phyloP scores from a whole-genome alignment of 2,797 vertebrate genomes.

The Notolepis coatsorum region DNA sequence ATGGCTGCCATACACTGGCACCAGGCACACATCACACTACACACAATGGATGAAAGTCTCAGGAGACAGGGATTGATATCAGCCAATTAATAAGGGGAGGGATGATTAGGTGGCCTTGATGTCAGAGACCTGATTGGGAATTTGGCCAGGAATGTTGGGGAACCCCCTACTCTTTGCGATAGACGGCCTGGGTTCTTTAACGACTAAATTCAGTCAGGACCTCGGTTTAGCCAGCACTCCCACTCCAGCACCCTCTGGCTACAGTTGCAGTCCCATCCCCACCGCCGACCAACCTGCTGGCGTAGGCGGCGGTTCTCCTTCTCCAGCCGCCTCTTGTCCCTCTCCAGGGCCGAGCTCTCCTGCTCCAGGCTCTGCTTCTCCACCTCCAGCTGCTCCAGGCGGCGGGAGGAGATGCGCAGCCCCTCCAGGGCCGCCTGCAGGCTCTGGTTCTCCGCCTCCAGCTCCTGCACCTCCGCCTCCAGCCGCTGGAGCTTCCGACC shows the following conservation, averaged over 20 bases:
- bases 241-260: neutral
- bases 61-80: too few species aligned
- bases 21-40: too few species aligned
- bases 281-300: slow-evolving; percentile 84
- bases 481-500: slow-evolving; percentile 91
- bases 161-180: rapidly evolving
- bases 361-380: slow-evolving; percentile 90
- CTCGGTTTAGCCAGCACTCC: too few species aligned
- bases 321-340: slow-evolving; percentile 92
- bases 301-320: slow-evolving; percentile 93
- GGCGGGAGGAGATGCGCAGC: slow-evolving; percentile 87
- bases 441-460: slow-evolving; percentile 91
- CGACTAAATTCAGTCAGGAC: too few species aligned
- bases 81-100: too few species aligned
- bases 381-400: slow-evolving; percentile 89
- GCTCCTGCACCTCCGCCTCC: slow-evolving; percentile 90
- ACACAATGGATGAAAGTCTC: too few species aligned
- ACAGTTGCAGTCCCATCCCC: neutral
- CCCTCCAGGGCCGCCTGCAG: slow-evolving; percentile 90
- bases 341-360: slow-evolving; percentile 88
- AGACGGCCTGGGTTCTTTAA: too few species aligned
- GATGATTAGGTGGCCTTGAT: too few species aligned
- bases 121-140: too few species aligned
- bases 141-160: neutral
- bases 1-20: too few species aligned